Conservation (phyloP, 2,113 vertebrate species). For the Sylvia atricapilla region DNA sequence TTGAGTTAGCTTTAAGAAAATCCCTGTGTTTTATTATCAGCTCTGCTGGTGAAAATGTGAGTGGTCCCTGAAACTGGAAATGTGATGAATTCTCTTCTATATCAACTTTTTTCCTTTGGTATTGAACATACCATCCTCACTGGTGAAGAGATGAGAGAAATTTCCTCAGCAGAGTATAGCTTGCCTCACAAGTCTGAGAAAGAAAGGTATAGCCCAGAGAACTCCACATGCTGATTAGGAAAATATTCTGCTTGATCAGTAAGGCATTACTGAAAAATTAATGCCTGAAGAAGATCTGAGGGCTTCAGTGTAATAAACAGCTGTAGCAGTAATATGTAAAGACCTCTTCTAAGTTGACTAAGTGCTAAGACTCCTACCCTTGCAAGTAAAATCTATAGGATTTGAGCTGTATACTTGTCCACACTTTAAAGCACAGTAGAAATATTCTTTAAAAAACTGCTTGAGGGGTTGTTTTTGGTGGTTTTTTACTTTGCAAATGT, state of each 20-base stretch:
- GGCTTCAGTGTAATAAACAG: background rate
- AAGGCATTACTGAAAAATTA: constrained; percentile 61
- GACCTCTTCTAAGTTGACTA: constrained; percentile 14
- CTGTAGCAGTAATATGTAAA: background rate
- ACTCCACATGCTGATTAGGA: background rate
- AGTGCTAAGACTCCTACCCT: background rate
- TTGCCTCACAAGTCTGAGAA: background rate
- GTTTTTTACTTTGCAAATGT: background rate
- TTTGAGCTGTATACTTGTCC: background rate
- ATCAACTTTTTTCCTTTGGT: background rate
- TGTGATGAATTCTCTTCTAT: background rate
- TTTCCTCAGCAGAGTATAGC: background rate
- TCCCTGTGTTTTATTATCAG: constrained; percentile 4
- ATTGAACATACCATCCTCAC: constrained; percentile 8
- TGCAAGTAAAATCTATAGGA: background rate
- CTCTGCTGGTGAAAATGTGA: background rate
- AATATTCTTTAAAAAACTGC: background rate
- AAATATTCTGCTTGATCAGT: constrained; percentile 57
- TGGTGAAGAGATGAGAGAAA: background rate
- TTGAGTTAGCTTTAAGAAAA: background rate
- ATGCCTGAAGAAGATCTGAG: constrained; percentile 21
- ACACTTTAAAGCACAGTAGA: background rate
- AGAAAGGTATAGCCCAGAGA: constrained; percentile 10
- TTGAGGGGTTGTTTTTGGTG: background rate
- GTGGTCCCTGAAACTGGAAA: background rate